Evolutionary conservation across 2,797 vertebrate genomes (phyloP).

Genomic region (Crenuchus spilurus): DNA sequence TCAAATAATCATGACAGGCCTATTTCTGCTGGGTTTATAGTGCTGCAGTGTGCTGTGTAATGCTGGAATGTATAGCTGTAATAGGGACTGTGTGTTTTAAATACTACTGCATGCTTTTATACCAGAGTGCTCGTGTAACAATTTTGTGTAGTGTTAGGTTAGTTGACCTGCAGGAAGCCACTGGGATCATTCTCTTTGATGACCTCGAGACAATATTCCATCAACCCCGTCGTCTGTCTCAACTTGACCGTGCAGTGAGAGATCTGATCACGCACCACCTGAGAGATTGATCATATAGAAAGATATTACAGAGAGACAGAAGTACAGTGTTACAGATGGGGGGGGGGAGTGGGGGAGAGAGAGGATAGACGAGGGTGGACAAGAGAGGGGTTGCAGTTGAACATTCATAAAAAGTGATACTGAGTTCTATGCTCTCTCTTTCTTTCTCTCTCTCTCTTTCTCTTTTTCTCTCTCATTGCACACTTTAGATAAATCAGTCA

Average conservation of each 20-base stretch:
- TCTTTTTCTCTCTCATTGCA: neutral
- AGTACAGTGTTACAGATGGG: slow-evolving; percentile 4
- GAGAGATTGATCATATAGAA: slow-evolving; percentile 17
- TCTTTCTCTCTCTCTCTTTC: neutral
- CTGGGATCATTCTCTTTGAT: slow-evolving; percentile 99
- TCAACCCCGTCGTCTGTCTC: slow-evolving; percentile 96
- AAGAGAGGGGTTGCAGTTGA: neutral
- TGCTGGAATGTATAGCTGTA: no score
- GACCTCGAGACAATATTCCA: slow-evolving; percentile 98
- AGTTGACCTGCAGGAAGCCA: slow-evolving; percentile 93
- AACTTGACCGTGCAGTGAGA: slow-evolving; percentile 97
- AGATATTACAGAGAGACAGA: slow-evolving; percentile 11
- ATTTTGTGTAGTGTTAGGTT: neutral
- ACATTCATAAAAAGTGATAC: neutral
- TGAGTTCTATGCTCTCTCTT: slow-evolving; percentile 2
- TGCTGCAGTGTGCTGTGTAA: no score
- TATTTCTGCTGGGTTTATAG: no score
- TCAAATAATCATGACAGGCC: no score
- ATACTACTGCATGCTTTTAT: neutral
- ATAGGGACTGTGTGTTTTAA: no score
- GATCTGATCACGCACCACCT: slow-evolving; percentile 98
- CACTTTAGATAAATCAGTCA: slow-evolving; percentile 32
- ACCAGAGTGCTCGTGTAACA: neutral
- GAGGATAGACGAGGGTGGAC: no score
- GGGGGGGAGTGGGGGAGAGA: slow-evolving; percentile 3